Conservation (phyloP, 2,113 vertebrate species). For the Syrrhaptes paradoxus region DNA sequence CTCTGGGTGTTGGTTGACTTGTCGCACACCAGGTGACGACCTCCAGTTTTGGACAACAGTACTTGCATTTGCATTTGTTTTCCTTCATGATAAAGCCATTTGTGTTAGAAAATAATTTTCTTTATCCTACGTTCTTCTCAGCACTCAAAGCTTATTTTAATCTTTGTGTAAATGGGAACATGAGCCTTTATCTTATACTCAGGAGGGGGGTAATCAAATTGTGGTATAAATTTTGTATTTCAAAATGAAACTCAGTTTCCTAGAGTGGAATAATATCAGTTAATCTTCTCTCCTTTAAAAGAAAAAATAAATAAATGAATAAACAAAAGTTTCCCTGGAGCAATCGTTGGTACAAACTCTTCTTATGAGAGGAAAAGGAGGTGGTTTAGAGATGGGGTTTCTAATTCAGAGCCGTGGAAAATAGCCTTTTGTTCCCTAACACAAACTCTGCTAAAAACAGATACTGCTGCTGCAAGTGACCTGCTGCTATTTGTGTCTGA, state of each 20-base stretch:
- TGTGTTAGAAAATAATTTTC: not conserved
- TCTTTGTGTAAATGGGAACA: not conserved
- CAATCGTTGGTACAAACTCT: accelerated
- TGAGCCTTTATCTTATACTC: not conserved
- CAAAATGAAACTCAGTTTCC: not conserved
- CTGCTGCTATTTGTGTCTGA: not conserved
- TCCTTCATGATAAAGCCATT: not conserved
- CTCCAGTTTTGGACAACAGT: too few relatives aligned
- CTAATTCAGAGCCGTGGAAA: not conserved
- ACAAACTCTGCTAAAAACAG: not conserved
- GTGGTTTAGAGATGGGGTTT: not conserved
- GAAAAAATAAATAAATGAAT: not conserved
- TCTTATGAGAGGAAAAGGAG: not conserved
- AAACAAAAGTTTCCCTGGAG: not conserved
- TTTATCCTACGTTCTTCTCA: not conserved
- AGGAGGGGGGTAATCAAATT: not conserved
- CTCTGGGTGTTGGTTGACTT: too few relatives aligned
- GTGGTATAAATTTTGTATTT: not conserved
- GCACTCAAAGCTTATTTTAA: not conserved
- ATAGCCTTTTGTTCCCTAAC: not conserved
- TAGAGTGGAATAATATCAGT: not conserved
- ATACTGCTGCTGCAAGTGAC: not conserved
- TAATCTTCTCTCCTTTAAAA: not conserved
- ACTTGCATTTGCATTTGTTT: not conserved
- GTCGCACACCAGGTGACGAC: too few relatives aligned